Conservation (phyloP, 2,797 vertebrate genomes). For the Cuniculus paca region DNA sequence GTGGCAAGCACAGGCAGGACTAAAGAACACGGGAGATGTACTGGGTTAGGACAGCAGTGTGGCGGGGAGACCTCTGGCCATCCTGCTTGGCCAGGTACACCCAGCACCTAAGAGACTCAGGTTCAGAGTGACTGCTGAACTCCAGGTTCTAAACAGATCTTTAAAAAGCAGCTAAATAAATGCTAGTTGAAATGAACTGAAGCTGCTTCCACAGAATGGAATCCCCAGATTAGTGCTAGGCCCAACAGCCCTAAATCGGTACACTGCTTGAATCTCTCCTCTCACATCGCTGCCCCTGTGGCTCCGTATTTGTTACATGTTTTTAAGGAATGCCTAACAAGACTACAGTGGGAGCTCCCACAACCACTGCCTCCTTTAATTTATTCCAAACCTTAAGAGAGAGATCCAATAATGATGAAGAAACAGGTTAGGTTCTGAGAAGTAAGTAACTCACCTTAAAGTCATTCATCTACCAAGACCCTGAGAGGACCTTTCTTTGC, state of each 20-base stretch:
- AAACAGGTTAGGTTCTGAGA: neutral
- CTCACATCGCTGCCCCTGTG: neutral
- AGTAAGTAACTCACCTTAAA: neutral
- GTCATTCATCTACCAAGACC: neutral
- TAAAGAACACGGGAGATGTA: accelerated
- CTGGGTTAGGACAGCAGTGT: accelerated
- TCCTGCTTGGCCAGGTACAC: neutral
- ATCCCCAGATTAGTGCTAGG: neutral
- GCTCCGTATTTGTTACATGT: neutral
- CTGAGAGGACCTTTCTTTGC: neutral
- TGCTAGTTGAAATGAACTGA: neutral
- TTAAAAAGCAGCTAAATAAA: neutral
- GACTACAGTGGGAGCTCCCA: neutral
- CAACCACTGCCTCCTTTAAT: neutral
- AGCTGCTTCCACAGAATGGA: accelerated
- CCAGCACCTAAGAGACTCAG: neutral
- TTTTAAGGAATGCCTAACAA: neutral
- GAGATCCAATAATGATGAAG: neutral
- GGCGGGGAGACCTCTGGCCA: neutral
- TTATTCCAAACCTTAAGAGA: neutral
- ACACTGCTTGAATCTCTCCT: neutral
- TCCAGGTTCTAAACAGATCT: neutral
- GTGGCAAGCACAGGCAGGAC: neutral
- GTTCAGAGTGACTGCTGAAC: neutral
- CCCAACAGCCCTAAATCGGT: neutral